Conservation (phyloP, 2,797 vertebrate species). For the Meriones psammophilus region DNA sequence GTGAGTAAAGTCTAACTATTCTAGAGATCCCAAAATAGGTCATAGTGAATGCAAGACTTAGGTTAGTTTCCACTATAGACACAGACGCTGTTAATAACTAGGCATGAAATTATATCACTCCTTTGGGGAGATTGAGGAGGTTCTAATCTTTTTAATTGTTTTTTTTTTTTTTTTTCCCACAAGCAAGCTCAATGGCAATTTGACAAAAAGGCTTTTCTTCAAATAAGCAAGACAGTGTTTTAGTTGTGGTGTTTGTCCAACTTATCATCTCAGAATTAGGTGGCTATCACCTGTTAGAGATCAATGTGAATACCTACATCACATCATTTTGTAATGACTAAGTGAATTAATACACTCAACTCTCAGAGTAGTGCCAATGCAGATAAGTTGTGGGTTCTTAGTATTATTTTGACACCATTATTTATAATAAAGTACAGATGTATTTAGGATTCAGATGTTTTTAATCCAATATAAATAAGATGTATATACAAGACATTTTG, state of each 20-base stretch:
- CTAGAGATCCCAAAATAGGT: not conserved
- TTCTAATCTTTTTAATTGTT: conserved; percentile 6
- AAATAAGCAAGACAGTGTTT: not conserved
- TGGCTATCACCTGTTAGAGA: not conserved
- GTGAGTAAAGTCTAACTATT: not conserved
- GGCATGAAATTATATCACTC: not conserved
- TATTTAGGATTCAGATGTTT: not conserved
- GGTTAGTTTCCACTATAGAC: not conserved
- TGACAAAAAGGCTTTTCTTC: conserved; percentile 1
- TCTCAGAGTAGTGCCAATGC: not conserved
- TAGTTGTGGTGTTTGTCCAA: not conserved
- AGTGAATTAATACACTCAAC: conserved; percentile 2
- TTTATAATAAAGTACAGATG: not conserved
- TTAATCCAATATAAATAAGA: not conserved
- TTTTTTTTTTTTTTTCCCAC: not conserved
- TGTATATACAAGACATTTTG: not conserved
- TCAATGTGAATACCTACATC: not conserved
- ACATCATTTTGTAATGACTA: not conserved
- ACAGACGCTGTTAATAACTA: not conserved
- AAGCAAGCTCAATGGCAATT: not conserved
- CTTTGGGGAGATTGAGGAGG: not conserved
- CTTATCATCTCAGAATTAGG: not conserved
- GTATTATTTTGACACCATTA: not conserved
- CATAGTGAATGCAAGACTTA: not conserved
- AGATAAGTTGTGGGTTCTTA: not conserved